A percentile compares a stretch with the other conserved stretches of the same genome.
Conservation (phyloP, 2,113 vertebrate species). For the Sander vitreus region DNA sequence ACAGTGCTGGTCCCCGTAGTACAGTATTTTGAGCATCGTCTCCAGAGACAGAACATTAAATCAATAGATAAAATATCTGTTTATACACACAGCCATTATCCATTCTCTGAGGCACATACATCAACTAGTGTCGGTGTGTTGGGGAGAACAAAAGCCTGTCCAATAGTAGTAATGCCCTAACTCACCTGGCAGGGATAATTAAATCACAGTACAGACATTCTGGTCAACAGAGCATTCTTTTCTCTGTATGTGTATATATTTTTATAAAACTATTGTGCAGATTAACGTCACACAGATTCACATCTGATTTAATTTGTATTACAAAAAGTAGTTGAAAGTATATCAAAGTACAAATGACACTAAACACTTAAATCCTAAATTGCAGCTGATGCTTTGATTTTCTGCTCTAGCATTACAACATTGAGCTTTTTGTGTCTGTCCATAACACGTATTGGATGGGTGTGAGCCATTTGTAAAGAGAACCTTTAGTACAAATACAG, state of each 20-base stretch:
- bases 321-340: background rate
- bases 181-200: constrained; percentile 26
- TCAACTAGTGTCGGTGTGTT: constrained; percentile 7
- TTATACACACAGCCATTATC: constrained; percentile 39
- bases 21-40: constrained; percentile 51
- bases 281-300: constrained; percentile 2
- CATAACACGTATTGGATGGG: background rate
- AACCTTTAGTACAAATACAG: background rate
- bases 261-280: background rate
- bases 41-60: constrained; percentile 44
- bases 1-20: constrained; percentile 35
- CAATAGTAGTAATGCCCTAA: background rate
- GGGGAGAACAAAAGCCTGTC: constrained; percentile 11
- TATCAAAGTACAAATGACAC: background rate
- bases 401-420: background rate
- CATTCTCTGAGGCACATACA: constrained; percentile 12
- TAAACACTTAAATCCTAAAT: background rate
- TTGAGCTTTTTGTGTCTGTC: constrained; percentile 15
- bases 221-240: background rate
- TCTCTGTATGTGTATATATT: background rate
- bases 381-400: constrained; percentile 5
- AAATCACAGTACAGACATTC: background rate
- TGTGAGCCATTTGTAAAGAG: background rate
- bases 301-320: background rate
- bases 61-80: constrained; percentile 58